Base-by-base conservation (phyloP, 2,888 invertebrate genomes). In the Pandemis corylana region DNA sequence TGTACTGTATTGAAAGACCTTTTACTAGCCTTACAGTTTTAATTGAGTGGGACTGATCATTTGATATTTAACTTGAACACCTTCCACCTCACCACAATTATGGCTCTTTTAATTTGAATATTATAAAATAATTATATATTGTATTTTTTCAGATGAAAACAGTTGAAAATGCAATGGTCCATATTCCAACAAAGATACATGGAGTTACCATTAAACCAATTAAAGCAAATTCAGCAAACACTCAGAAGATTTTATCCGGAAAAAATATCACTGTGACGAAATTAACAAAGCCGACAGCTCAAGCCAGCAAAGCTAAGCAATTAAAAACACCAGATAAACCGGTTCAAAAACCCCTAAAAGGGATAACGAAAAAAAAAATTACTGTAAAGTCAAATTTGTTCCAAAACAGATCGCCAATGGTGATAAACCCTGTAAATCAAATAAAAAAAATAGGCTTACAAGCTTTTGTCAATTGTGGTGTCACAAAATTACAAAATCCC, bases 151-250 rank as follows among this genome's bases (percentile, higher is more conserved):
- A 93, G 93, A 85, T 80, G 76, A 92, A 91, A 83, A 83, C 87
- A 6, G 74, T 81, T 64, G 86, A 83, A 65, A 90, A 93, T 85
- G 89, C 90, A n/a, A 94, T 93, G 93, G 93, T 93, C 20, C 89
- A 89, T 75, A 92, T 94, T 76, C 94, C 93, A 20, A 82, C 78
- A 36, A 87, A 86, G 68, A 76, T 89, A 15, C 84, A 84, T 70
- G 89, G 85, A 62, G 77, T 90, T 5, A 88, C 88, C 53, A 89
- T 91, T 72, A 89, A 87, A 77, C 86, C 88, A 59, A 75, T 85
- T 2, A 87, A 83, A 76, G 61, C 76, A 41, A 80, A 78, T 71
- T 7, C 78, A 46, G 49, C 77, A 20, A 64, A 76, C 53, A 69
- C 82, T 42, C 76, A 80, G 0, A 84, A 84, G 76, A 76, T 77